Evolutionary conservation across 2,113 vertebrate species (phyloP).

Genomic region (Xenopus borealis): DNA sequence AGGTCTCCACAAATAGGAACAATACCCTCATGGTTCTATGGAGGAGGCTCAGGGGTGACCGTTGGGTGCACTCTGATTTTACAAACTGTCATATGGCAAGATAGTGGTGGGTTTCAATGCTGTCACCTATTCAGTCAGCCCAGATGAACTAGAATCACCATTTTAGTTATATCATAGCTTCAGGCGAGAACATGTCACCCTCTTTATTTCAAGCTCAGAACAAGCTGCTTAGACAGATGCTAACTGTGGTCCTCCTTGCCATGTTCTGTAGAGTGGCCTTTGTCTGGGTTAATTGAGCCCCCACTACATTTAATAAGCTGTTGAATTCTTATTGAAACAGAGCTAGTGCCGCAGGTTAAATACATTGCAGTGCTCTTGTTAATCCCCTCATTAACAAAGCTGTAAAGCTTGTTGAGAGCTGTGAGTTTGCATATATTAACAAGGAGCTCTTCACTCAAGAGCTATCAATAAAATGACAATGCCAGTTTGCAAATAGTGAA

Average conservation of each 20-base stretch:
- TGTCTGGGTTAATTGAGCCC: conserved; percentile 97
- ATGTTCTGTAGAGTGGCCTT: conserved; percentile 85
- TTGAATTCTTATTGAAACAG: conserved; percentile 97
- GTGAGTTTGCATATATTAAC: conserved; percentile 97
- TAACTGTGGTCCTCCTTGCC: conserved; percentile 77
- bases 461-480: conserved; percentile 76
- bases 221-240: conserved; percentile 94
- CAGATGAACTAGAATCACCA: conserved; percentile 79
- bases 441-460: conserved; percentile 79
- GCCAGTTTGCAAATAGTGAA: conserved; percentile 78
- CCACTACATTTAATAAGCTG: conserved; percentile 93
- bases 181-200: conserved; percentile 81
- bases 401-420: conserved; percentile 83
- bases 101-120: conserved; percentile 73
- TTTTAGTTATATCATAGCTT: conserved; percentile 77
- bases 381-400: conserved; percentile 94
- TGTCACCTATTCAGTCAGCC: conserved; percentile 73
- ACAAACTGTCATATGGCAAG: conserved; percentile 81
- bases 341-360: conserved; percentile 98
- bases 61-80: conserved; percentile 69
- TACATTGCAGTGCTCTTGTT: conserved; percentile 91
- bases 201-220: conserved; percentile 80
- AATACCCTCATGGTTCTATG: conserved; percentile 55
- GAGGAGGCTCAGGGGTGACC: conserved; percentile 65
- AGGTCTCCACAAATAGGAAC: conserved; percentile 49